phyloP scores from a whole-genome alignment of 37 sponge, comb jelly and placozoan genomes.

The Ianthella basta region DNA sequence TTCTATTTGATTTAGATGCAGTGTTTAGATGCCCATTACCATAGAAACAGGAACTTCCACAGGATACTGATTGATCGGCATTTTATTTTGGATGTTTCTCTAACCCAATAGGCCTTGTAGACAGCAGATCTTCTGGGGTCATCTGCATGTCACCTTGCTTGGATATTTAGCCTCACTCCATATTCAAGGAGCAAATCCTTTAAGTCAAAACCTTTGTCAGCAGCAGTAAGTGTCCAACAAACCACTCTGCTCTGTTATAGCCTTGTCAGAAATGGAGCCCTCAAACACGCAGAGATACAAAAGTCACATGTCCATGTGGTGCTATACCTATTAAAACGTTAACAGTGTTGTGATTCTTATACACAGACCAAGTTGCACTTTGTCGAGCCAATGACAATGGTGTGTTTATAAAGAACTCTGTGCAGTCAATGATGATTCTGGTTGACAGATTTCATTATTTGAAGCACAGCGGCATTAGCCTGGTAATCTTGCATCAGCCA shows the following conservation, averaged over 20 bases:
- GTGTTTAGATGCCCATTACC: too few relatives aligned
- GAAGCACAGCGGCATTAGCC: constrained; percentile 21
- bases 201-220: constrained; percentile 28
- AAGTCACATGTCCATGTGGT: constrained; percentile 15
- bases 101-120: not conserved
- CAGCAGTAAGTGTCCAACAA: constrained; percentile 8
- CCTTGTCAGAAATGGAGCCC: constrained; percentile 33
- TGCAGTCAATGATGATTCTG: constrained; percentile 40
- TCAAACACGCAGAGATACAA: constrained; percentile 27
- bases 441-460: constrained; percentile 38
- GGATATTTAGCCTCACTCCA: constrained; percentile 13
- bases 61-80: too few relatives aligned
- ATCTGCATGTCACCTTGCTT: not conserved
- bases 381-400: not conserved
- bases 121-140: constrained; percentile 17
- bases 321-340: constrained; percentile 26
- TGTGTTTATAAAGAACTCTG: constrained; percentile 21
- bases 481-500: constrained; percentile 6
- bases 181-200: constrained; percentile 5
- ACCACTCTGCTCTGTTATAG: constrained; percentile 22
- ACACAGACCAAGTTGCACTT: not conserved
- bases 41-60: too few relatives aligned
- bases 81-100: not conserved
- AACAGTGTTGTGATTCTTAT: constrained; percentile 18
- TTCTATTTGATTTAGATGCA: too few relatives aligned